A percentile compares a stretch with the other conserved stretches of the same genome.
Evolutionary conservation across 30 jellyfish, hydroid and myxozoan genomes (phyloP).

Genomic region (Catostylus mosaicus): DNA sequence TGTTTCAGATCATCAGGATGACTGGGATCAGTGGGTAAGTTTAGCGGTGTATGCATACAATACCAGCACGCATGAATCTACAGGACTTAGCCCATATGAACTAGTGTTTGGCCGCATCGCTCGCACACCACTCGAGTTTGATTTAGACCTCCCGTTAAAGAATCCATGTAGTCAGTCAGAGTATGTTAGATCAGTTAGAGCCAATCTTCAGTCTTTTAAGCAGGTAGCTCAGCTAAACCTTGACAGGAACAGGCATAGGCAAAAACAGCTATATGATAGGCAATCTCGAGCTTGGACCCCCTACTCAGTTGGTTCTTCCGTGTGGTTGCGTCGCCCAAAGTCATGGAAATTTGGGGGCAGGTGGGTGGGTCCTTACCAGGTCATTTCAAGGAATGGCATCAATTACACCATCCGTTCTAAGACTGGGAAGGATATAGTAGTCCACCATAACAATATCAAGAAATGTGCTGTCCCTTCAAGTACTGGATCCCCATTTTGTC

Average conservation of each 20-base stretch:
- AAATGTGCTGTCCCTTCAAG: neutral
- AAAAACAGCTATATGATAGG: too few species aligned
- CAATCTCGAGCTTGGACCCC: too few species aligned
- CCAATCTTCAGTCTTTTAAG: too few species aligned
- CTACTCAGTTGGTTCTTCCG: too few species aligned
- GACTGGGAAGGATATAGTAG: slow-evolving; percentile 1
- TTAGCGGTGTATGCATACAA: slow-evolving; percentile 51
- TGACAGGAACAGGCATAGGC: too few species aligned
- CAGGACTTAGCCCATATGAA: slow-evolving; percentile 66
- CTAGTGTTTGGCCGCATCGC: slow-evolving; percentile 34
- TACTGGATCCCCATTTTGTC: neutral
- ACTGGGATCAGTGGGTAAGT: slow-evolving; percentile 45
- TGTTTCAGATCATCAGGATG: slow-evolving; percentile 25
- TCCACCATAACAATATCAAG: slow-evolving; percentile 7
- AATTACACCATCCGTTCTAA: slow-evolving; percentile 11
- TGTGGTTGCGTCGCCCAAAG: too few species aligned
- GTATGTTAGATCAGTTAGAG: too few species aligned
- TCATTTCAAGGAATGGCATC: slow-evolving; percentile 10
- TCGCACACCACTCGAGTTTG: slow-evolving; percentile 19
- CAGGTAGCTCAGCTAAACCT: too few species aligned
- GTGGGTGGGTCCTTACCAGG: too few species aligned
- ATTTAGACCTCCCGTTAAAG: slow-evolving; percentile 8
- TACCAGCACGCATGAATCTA: slow-evolving; percentile 57
- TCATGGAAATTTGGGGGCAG: too few species aligned
- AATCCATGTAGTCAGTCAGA: slow-evolving; percentile 13